phyloP scores from a whole-genome alignment of 2,113 vertebrate genomes.

The Hassar affinis region DNA sequence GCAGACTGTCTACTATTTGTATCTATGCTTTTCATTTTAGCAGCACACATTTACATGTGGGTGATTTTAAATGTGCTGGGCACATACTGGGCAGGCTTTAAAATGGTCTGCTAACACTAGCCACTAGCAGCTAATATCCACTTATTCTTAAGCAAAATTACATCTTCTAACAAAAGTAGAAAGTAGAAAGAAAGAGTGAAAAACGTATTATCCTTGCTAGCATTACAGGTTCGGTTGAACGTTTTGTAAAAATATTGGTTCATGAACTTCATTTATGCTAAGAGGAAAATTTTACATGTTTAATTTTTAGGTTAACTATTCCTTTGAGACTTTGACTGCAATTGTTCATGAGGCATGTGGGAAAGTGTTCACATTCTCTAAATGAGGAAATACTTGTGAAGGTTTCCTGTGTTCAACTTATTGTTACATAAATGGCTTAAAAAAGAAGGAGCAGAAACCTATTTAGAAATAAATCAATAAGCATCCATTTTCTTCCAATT shows the following conservation, averaged over 20 bases:
- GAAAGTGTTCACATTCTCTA: neutral
- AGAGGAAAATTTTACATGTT: neutral
- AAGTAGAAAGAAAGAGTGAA: too few species aligned
- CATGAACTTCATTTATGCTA: too few species aligned
- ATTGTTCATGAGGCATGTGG: neutral
- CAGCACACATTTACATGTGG: constrained; percentile 13
- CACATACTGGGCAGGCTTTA: neutral
- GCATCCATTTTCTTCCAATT: neutral
- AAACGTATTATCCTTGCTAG: neutral
- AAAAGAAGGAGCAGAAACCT: neutral
- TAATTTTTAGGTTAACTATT: neutral
- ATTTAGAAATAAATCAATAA: neutral
- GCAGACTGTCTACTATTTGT: neutral
- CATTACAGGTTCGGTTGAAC: neutral
- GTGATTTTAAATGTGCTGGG: neutral
- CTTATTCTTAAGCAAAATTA: neutral
- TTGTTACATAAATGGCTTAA: neutral
- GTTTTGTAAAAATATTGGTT: neutral
- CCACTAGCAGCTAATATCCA: neutral
- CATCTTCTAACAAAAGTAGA: neutral
- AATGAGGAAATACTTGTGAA: neutral
- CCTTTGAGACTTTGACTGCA: neutral
- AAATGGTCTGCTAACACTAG: constrained; percentile 9
- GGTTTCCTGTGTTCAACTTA: neutral
- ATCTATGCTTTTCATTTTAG: constrained; percentile 9